A percentile compares a stretch with the other conserved stretches of the same genome.
Evolutionary conservation across 2,113 vertebrate species (phyloP).

Genomic region (Sakesphorus luctuosus): DNA sequence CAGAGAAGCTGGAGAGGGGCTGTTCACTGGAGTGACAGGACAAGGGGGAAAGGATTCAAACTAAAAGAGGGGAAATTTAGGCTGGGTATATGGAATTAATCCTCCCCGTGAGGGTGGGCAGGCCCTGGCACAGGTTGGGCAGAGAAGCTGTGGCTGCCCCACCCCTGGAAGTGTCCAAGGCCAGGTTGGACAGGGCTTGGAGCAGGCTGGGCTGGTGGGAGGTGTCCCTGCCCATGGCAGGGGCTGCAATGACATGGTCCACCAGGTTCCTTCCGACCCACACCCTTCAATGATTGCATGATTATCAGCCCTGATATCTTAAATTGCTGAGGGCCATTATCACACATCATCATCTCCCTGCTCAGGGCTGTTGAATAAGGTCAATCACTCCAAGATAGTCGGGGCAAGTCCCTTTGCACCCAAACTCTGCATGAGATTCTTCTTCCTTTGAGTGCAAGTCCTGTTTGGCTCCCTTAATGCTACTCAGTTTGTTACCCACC

Average conservation of each 20-base stretch:
- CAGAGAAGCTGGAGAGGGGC: no score
- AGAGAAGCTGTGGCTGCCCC: no score
- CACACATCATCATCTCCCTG: background rate
- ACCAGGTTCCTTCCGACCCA: no score
- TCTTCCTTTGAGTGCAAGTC: background rate
- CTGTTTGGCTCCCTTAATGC: background rate
- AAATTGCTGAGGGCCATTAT: rapidly evolving
- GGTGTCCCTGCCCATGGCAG: no score
- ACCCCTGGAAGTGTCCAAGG: no score
- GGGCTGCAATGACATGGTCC: no score
- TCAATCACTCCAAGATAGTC: background rate
- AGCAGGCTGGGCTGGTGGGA: background rate
- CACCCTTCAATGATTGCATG: no score
- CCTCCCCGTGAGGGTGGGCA: background rate
- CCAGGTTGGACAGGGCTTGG: no score
- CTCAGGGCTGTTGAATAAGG: background rate
- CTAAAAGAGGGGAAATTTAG: no score
- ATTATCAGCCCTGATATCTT: background rate
- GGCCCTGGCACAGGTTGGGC: background rate
- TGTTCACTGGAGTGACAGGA: no score
- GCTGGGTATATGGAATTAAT: background rate
- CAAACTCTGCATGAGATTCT: rapidly evolving
- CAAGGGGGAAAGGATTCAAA: no score
- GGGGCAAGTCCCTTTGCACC: background rate
- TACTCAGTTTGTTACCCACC: background rate